Conservation (phyloP, 2,113 vertebrate genomes). For the Notothenia coriiceps region DNA sequence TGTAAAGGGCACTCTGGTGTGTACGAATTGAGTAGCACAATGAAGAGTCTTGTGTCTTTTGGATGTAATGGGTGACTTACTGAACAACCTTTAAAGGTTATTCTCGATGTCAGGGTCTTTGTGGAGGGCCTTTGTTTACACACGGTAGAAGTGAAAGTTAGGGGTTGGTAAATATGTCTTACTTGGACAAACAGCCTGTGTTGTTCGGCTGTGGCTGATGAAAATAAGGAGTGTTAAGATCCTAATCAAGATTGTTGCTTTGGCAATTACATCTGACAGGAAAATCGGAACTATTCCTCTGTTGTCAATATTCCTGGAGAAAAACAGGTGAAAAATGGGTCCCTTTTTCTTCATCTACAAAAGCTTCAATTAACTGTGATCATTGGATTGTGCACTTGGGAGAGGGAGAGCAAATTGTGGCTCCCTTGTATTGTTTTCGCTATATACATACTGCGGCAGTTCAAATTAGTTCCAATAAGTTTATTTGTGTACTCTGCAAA, state of each 20-base stretch:
- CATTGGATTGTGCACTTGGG: slow-evolving; percentile 20
- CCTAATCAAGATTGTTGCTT: slow-evolving; percentile 73
- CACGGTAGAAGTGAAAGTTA: slow-evolving; percentile 18
- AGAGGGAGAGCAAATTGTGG: slow-evolving; percentile 7
- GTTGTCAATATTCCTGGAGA: slow-evolving; percentile 36
- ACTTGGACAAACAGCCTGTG: slow-evolving; percentile 63
- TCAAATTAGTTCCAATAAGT: slow-evolving; percentile 26
- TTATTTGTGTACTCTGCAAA: slow-evolving; percentile 19
- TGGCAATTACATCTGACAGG: slow-evolving; percentile 75
- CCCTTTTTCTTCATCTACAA: slow-evolving; percentile 38
- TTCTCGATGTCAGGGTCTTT: slow-evolving; percentile 56
- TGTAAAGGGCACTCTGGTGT: not conserved
- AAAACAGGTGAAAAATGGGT: slow-evolving; percentile 6
- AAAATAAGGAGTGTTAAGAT: slow-evolving; percentile 53
- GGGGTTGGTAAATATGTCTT: slow-evolving; percentile 57
- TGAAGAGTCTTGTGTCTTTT: slow-evolving; percentile 15
- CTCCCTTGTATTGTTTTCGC: slow-evolving; percentile 23
- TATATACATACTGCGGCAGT: slow-evolving; percentile 22
- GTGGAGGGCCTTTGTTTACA: slow-evolving; percentile 54
- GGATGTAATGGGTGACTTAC: slow-evolving; percentile 32
- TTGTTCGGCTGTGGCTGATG: slow-evolving; percentile 50
- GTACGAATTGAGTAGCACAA: not conserved
- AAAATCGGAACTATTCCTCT: slow-evolving; percentile 52
- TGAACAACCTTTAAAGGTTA: slow-evolving; percentile 44
- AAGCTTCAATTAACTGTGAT: slow-evolving; percentile 58